Evolutionary conservation across 2,888 invertebrate genomes (phyloP).

Genomic region (Dolomedes plantarius): DNA sequence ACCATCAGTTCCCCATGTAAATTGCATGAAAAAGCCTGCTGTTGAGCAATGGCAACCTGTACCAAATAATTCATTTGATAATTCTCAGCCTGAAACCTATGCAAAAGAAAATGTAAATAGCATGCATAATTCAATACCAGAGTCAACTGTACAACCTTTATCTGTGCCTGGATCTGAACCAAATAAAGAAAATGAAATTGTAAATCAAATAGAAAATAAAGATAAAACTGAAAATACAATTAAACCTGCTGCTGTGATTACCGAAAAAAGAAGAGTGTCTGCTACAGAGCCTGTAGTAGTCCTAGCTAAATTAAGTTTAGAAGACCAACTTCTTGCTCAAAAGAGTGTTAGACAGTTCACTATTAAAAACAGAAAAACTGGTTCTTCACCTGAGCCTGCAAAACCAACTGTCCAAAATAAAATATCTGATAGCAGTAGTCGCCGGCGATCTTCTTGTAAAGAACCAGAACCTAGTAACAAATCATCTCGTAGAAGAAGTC

Average conservation of each 20-base stretch:
- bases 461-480: conserved; percentile 8
- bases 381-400: conserved; percentile 24
- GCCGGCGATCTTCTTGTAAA: conserved; percentile 27
- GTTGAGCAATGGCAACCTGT: conserved; percentile 49
- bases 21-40: conserved; percentile 33
- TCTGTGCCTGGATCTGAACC: conserved; percentile 19
- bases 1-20: conserved; percentile 24
- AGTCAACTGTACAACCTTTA: conserved; percentile 6
- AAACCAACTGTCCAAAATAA: conserved; percentile 39
- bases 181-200: conserved; percentile 17
- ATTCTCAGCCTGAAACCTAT: conserved; percentile 26
- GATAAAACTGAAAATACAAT: conserved; percentile 26
- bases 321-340: conserved; percentile 82
- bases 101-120: conserved; percentile 46
- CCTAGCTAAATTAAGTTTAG: conserved; percentile 81
- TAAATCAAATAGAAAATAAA: conserved; percentile 37
- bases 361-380: conserved; percentile 77
- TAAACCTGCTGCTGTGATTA: neutral
- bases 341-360: conserved; percentile 82
- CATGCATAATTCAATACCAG: neutral
- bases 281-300: conserved; percentile 80
- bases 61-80: conserved; percentile 30
- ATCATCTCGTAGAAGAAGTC: conserved; percentile 36
- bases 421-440: conserved; percentile 21
- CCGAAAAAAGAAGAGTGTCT: neutral